Percentiles rank a stretch among this genome's conserved stretches.
These are phyloP conservation scores for Trissoscelio sp. DNA, from an alignment of 2,888 invertebrate species.

Conservation along the genomic window DNA sequence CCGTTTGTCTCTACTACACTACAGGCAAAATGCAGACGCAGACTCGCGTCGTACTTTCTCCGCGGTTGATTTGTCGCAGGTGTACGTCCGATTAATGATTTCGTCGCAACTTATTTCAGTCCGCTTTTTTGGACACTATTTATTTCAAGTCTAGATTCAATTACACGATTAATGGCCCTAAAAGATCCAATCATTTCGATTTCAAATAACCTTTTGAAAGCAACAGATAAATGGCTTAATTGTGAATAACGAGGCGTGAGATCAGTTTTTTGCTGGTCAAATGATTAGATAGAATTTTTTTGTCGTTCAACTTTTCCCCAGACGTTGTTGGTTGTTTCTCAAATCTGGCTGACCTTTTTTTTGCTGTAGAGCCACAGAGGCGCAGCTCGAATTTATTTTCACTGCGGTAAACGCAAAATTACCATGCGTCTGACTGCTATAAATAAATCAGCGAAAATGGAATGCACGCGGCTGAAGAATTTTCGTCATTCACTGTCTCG, in stretches of 20 bases:
- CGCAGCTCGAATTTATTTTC: slow-evolving; percentile 23
- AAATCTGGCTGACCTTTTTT: background rate
- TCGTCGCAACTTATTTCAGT: slow-evolving; percentile 23
- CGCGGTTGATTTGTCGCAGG: slow-evolving; percentile 54
- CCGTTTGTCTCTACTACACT: too few species aligned
- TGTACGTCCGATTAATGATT: slow-evolving; percentile 61
- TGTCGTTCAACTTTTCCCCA: background rate
- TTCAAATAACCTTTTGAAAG: background rate
- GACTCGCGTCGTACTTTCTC: slow-evolving; percentile 51
- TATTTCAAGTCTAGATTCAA: slow-evolving; percentile 1
- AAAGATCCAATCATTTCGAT: too few species aligned
- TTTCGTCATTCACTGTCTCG: slow-evolving; percentile 55
- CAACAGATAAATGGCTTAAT: background rate
- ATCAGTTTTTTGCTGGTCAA: background rate
- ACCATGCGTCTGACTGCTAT: slow-evolving; percentile 38
- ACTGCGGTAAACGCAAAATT: slow-evolving; percentile 23
- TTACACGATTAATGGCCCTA: background rate
- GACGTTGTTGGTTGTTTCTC: background rate
- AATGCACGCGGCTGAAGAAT: slow-evolving; percentile 44
- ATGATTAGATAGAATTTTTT: too few species aligned
- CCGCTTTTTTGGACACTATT: slow-evolving; percentile 31
- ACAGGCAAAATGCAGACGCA: too few species aligned
- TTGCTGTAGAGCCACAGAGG: background rate
- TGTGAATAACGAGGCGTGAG: background rate
- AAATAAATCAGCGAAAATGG: slow-evolving; percentile 53